phyloP scores from a whole-genome alignment of 2,888 invertebrate species.

The Sphaerophoria rueppellii region DNA sequence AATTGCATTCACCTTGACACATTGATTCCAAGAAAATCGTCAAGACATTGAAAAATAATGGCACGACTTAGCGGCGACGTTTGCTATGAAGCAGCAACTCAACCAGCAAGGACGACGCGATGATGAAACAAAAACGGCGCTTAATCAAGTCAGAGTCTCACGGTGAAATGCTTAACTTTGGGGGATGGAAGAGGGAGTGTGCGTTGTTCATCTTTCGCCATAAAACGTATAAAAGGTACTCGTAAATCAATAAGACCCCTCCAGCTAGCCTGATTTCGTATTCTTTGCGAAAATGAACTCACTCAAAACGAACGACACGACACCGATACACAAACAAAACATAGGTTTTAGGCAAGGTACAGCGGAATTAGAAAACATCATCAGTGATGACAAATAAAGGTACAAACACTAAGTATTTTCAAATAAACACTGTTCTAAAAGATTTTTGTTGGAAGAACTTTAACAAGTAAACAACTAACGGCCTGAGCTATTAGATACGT shows the following conservation, averaged over 20 bases:
- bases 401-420: background rate
- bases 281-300: slow-evolving; percentile 65
- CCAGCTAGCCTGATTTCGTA: slow-evolving; percentile 60
- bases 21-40: slow-evolving; percentile 28
- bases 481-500: background rate
- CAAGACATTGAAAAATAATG: background rate
- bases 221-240: background rate
- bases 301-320: slow-evolving; percentile 28
- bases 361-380: background rate
- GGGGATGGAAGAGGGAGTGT: background rate
- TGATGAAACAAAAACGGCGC: slow-evolving; percentile 20
- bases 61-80: background rate
- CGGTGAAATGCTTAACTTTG: background rate
- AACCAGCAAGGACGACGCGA: background rate
- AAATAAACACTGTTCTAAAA: background rate
- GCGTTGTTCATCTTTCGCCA: background rate
- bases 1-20: slow-evolving; percentile 70
- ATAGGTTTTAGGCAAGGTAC: no score
- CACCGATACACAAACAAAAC: background rate
- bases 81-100: background rate
- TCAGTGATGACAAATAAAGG: slow-evolving; percentile 1
- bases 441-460: background rate
- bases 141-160: slow-evolving; percentile 5
- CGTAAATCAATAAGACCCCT: slow-evolving; percentile 55
- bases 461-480: background rate